These are phyloP conservation scores for Spermophilus dauricus DNA, from an alignment of 2,113 vertebrate species.

Conservation along the genomic window DNA sequence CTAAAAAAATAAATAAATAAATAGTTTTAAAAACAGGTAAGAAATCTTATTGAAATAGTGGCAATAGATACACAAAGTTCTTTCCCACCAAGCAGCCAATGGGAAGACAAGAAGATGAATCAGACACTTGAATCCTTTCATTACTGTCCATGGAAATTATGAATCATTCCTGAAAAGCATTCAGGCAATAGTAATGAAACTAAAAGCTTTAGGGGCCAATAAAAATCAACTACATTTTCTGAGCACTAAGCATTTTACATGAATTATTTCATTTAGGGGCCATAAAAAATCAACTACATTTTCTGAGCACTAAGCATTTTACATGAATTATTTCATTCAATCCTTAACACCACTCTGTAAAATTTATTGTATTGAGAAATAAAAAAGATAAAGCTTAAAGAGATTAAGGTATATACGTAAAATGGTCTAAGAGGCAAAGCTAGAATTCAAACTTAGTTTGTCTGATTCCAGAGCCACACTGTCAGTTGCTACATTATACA, in stretches of 20 bases:
- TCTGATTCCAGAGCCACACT: neutral
- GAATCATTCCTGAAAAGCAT: conserved; percentile 19
- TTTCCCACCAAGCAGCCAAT: conserved; percentile 24
- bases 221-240: conserved; percentile 34
- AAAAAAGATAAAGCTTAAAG: conserved; percentile 25
- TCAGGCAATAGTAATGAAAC: neutral
- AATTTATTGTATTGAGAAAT: conserved; percentile 9
- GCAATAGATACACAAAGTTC: conserved; percentile 13
- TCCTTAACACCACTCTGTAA: neutral
- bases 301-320: conserved; percentile 50
- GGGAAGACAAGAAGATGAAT: conserved; percentile 9
- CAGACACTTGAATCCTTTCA: neutral
- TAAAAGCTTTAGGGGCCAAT: conserved; percentile 30
- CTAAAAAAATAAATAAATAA: too few species aligned
- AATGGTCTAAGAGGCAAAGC: neutral
- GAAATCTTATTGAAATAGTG: neutral
- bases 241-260: conserved; percentile 43
- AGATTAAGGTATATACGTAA: neutral
- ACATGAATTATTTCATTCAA: conserved; percentile 40
- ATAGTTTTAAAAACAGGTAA: neutral
- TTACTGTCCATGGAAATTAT: neutral
- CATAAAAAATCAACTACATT: conserved; percentile 31
- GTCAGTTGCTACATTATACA: neutral
- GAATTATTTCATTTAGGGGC: conserved; percentile 10
- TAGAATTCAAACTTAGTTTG: conserved; percentile 23